These are phyloP conservation scores for Dasysyrphus albostriatus DNA, from an alignment of 2,888 invertebrate genomes.

Conservation along the genomic window DNA sequence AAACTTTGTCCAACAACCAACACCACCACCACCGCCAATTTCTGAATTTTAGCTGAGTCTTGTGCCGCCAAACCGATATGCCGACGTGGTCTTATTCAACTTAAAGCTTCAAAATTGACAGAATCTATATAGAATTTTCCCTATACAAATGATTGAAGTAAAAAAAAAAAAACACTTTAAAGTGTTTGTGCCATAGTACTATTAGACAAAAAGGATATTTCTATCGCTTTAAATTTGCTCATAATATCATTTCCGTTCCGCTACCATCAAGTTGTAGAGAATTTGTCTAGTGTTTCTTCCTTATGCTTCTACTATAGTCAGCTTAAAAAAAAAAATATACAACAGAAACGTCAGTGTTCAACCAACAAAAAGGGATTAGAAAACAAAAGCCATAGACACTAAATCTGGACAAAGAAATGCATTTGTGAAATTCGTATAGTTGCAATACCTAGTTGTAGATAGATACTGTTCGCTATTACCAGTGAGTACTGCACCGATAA, in stretches of 20 bases:
- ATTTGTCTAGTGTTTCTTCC: neutral
- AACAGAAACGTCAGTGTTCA: conserved; percentile 31
- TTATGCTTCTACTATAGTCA: conserved; percentile 6
- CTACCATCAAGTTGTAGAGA: neutral
- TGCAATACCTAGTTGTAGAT: neutral
- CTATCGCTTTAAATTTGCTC: conserved; percentile 23
- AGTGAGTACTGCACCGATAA: conserved; percentile 48
- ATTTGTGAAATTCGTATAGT: conserved; percentile 14
- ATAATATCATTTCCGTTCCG: conserved; percentile 23
- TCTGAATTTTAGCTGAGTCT: conserved; percentile 37
- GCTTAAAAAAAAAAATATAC: neutral
- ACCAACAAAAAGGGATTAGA: conserved; percentile 52
- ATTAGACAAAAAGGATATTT: conserved; percentile 45
- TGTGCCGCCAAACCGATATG: neutral
- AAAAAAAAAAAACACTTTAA: conserved; percentile 22
- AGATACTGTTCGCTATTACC: conserved; percentile 41
- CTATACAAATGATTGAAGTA: conserved; percentile 14
- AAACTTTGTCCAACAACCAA: conserved; percentile 8
- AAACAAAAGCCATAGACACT: conserved; percentile 38
- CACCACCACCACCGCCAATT: conserved; percentile 12
- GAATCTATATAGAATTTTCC: neutral
- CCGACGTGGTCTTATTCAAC: neutral
- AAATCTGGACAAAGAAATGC: conserved; percentile 49
- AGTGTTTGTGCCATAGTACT: conserved; percentile 40
- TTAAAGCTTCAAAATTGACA: conserved; percentile 16